These are phyloP conservation scores for Cavia porcellus DNA, from an alignment of 2,113 vertebrate genomes.

Conservation along the genomic window DNA sequence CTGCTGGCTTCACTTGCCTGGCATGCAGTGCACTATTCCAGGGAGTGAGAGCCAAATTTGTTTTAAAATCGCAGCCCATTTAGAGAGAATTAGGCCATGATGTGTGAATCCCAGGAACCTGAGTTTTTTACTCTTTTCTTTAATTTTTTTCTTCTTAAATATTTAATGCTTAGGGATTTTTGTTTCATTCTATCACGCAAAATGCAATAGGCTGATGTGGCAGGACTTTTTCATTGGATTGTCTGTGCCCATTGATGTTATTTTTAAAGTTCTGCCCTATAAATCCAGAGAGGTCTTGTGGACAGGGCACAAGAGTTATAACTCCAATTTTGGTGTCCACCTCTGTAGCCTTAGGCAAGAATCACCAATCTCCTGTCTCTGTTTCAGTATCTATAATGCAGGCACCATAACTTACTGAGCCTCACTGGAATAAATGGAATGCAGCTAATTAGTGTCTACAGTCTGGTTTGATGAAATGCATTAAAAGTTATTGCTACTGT, in stretches of 20 bases:
- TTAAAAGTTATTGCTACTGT: constrained; percentile 33
- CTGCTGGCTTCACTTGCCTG: not conserved
- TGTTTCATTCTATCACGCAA: constrained; percentile 33
- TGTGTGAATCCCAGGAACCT: constrained; percentile 16
- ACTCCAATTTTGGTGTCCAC: constrained; percentile 17
- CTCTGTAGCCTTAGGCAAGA: constrained; percentile 42
- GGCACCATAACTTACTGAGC: constrained; percentile 4
- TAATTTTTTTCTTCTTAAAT: constrained; percentile 74
- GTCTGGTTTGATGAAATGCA: not conserved
- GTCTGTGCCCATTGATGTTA: not conserved
- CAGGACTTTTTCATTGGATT: not conserved
- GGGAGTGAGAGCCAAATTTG: constrained; percentile 26
- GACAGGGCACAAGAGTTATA: constrained; percentile 29
- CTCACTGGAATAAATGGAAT: constrained; percentile 22
- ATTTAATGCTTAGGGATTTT: constrained; percentile 76
- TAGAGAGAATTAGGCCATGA: constrained; percentile 63
- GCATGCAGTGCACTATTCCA: not conserved
- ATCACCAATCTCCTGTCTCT: constrained; percentile 34
- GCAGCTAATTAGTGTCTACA: constrained; percentile 66
- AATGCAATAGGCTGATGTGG: constrained; percentile 31
- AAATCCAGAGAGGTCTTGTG: constrained; percentile 36
- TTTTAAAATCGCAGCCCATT: constrained; percentile 68
- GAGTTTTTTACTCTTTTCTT: constrained; percentile 74
- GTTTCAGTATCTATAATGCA: constrained; percentile 65
- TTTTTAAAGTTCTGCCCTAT: constrained; percentile 43